phyloP scores from a whole-genome alignment of 2,113 vertebrate species.

The Turdus rufiventris region DNA sequence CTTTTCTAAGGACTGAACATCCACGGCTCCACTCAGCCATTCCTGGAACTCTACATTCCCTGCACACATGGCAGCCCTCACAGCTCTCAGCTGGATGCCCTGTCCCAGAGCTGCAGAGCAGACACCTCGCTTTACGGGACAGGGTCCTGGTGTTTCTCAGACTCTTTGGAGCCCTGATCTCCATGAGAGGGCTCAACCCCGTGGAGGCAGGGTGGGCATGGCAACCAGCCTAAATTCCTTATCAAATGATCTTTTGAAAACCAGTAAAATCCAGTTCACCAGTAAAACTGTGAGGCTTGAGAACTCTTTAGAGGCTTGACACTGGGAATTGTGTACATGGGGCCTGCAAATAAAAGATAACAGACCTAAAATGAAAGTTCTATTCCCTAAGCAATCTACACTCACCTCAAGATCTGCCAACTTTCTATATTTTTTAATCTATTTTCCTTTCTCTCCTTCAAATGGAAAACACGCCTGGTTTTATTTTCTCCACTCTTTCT shows the following conservation, averaged over 20 bases:
- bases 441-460: slow-evolving; percentile 14
- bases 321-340: background rate
- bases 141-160: background rate
- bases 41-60: background rate
- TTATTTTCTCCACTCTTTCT: background rate
- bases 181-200: background rate
- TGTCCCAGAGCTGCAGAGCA: background rate
- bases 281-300: background rate
- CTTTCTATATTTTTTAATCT: background rate
- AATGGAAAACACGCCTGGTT: background rate
- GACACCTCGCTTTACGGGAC: rapidly evolving
- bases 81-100: background rate
- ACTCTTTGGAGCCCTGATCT: background rate
- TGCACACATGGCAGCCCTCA: background rate
- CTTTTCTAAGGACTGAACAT: background rate
- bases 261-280: background rate
- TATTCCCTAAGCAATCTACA: background rate
- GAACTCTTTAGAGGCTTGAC: background rate
- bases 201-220: background rate
- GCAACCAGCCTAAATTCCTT: background rate
- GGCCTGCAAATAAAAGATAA: background rate
- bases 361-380: background rate
- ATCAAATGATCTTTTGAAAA: background rate
- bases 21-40: background rate
- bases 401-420: background rate